A percentile compares a stretch with the other conserved stretches of the same genome.
phyloP scores from a whole-genome alignment of 2,113 vertebrate genomes.

The Chaenocephalus aceratus region DNA sequence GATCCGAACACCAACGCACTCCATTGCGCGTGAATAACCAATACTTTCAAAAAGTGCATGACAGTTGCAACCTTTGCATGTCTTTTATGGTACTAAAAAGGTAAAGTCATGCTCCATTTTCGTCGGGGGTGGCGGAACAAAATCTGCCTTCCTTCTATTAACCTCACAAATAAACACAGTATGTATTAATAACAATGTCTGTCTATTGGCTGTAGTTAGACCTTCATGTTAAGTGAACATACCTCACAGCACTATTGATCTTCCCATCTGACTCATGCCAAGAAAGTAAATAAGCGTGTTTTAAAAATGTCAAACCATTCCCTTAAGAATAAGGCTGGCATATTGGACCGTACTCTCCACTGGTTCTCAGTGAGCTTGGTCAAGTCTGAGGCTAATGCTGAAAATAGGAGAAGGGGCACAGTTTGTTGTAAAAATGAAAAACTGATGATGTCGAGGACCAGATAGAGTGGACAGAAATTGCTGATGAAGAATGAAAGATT shows the following conservation, averaged over 20 bases:
- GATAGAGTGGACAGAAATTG: conserved; percentile 16
- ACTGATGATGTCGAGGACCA: background rate
- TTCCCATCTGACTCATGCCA: background rate
- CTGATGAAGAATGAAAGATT: conserved; percentile 32
- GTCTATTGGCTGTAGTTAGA: background rate
- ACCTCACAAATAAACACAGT: too few species aligned
- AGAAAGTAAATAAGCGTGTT: background rate
- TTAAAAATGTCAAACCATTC: background rate
- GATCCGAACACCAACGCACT: too few species aligned
- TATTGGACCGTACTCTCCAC: background rate
- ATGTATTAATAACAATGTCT: too few species aligned
- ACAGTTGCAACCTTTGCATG: too few species aligned
- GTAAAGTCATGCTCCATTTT: too few species aligned
- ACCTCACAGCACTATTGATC: background rate
- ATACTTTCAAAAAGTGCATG: background rate
- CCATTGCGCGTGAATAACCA: too few species aligned
- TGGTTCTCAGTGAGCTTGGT: background rate
- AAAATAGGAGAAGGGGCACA: background rate
- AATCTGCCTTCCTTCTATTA: too few species aligned
- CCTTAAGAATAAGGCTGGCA: background rate
- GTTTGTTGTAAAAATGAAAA: background rate
- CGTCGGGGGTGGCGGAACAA: too few species aligned
- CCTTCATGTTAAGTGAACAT: background rate
- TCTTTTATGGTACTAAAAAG: too few species aligned
- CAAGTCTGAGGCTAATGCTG: background rate